phyloP scores from a whole-genome alignment of 2,888 invertebrate genomes.

The Pammene fasciana region DNA sequence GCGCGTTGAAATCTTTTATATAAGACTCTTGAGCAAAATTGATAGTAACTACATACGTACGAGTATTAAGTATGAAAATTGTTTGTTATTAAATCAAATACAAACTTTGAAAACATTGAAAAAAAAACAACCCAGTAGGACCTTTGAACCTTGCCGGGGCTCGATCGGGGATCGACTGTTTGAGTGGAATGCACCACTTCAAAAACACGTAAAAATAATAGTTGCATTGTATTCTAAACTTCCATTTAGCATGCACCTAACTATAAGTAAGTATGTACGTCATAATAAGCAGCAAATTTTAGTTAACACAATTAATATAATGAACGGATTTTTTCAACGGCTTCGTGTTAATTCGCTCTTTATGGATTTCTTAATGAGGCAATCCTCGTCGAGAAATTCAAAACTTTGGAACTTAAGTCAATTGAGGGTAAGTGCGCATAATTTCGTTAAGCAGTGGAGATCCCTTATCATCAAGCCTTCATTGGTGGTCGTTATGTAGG shows the following conservation, averaged over 20 bases:
- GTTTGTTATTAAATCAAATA: too few relatives aligned
- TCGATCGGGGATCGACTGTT: too few relatives aligned
- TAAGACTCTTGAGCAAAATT: neutral
- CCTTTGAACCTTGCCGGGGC: too few relatives aligned
- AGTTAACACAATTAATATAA: slow-evolving; percentile 22
- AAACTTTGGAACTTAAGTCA: neutral
- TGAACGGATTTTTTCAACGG: slow-evolving; percentile 15
- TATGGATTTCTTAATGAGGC: slow-evolving; percentile 34
- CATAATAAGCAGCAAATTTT: slow-evolving; percentile 24
- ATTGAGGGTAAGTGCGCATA: slow-evolving; percentile 4
- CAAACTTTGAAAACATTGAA: too few relatives aligned
- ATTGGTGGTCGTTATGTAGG: slow-evolving; percentile 13
- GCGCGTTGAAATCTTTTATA: slow-evolving; percentile 33
- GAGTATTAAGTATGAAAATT: too few relatives aligned
- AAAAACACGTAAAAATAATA: too few relatives aligned
- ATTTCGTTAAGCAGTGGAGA: slow-evolving; percentile 18
- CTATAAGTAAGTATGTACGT: slow-evolving; percentile 12
- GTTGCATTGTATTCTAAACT: too few relatives aligned
- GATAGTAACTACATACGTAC: too few relatives aligned
- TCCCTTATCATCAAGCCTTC: slow-evolving; percentile 21
- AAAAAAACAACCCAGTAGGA: too few relatives aligned
- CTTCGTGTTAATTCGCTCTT: slow-evolving; percentile 8
- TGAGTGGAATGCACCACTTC: too few relatives aligned
- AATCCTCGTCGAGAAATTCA: slow-evolving; percentile 8
- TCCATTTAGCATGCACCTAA: neutral